These are phyloP conservation scores for Peromyscus maniculatus DNA, from an alignment of 2,113 vertebrate species.

Conservation along the genomic window DNA sequence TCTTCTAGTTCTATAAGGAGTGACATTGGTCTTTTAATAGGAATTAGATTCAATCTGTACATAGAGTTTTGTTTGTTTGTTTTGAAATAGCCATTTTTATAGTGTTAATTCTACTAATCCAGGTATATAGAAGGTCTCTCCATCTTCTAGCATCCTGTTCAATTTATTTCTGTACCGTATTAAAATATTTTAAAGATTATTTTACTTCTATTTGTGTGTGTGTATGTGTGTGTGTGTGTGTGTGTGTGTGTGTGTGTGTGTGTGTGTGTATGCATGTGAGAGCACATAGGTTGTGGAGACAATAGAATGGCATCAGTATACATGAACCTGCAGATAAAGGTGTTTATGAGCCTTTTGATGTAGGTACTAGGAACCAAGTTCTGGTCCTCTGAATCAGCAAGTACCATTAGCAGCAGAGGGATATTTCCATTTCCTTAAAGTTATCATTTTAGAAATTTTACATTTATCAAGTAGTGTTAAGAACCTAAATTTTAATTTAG, in stretches of 20 bases:
- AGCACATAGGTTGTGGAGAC: neutral
- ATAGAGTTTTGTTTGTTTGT: neutral
- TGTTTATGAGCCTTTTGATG: too few species aligned
- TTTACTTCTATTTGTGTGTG: neutral
- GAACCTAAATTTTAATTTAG: conserved; percentile 9
- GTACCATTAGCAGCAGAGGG: too few species aligned
- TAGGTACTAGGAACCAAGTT: neutral
- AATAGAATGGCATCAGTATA: neutral
- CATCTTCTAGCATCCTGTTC: neutral
- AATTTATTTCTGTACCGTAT: neutral
- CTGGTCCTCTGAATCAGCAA: neutral
- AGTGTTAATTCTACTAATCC: neutral
- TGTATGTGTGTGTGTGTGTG: neutral
- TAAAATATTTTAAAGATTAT: neutral
- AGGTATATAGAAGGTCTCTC: neutral
- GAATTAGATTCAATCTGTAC: neutral
- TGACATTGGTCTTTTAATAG: neutral
- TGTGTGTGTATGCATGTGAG: too few species aligned
- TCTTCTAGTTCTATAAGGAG: neutral
- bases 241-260: neutral
- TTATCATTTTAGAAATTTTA: neutral
- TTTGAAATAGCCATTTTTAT: neutral
- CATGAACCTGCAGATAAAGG: too few species aligned
- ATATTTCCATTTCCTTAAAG: neutral
- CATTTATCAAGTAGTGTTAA: neutral